Percentiles rank a stretch among this genome's conserved stretches.
phyloP scores from a whole-genome alignment of 1,140 invertebrate genomes.

The Lepidurus couesii region DNA sequence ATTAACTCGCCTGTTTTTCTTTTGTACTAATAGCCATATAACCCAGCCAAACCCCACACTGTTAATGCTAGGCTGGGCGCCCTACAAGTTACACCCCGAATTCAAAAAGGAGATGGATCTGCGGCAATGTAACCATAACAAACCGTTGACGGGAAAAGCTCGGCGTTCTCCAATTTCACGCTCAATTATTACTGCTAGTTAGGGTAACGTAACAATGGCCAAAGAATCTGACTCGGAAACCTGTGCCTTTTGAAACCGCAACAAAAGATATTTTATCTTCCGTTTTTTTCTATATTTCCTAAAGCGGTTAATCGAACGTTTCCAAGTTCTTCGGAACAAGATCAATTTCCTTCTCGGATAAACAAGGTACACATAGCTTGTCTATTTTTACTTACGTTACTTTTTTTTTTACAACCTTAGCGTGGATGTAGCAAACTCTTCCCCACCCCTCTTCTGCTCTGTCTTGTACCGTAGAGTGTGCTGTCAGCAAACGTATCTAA shows the following conservation, averaged over 20 bases:
- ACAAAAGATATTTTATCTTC: too few species aligned
- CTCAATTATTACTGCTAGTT: neutral
- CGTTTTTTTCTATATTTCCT: too few species aligned
- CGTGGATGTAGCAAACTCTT: neutral
- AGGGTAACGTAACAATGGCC: neutral
- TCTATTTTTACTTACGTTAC: too few species aligned
- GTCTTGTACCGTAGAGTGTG: neutral
- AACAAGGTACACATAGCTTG: too few species aligned
- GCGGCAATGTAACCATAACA: neutral
- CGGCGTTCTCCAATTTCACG: neutral
- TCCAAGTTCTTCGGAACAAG: too few species aligned
- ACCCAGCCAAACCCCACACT: neutral
- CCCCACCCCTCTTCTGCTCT: neutral
- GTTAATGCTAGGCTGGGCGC: neutral
- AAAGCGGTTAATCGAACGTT: too few species aligned
- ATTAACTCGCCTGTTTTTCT: neutral
- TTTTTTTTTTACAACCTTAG: neutral
- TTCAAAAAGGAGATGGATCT: neutral
- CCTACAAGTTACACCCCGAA: neutral
- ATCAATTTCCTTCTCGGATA: too few species aligned
- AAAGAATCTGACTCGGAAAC: too few species aligned
- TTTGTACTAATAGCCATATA: neutral
- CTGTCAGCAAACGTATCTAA: constrained; percentile 4
- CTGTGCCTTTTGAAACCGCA: too few species aligned
- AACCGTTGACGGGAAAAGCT: neutral